Percentiles rank a stretch among this genome's conserved stretches.
Conservation (phyloP, 2,113 vertebrate species). For the Anas platyrhynchos region DNA sequence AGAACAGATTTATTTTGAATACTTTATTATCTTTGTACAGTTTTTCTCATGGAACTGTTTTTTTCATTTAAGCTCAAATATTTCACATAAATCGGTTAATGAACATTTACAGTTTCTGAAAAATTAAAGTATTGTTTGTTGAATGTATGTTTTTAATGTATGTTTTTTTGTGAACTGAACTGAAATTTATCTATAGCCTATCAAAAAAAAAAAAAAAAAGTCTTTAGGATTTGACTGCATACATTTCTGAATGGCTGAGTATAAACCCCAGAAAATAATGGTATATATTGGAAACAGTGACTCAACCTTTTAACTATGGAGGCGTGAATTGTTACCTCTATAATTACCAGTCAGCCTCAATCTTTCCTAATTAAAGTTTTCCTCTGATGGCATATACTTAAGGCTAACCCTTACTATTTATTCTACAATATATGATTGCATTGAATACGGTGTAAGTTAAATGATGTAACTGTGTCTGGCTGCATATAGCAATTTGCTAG, state of each 20-base stretch:
- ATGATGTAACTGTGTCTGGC: background rate
- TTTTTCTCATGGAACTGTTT: background rate
- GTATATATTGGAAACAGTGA: constrained; percentile 11
- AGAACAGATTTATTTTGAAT: background rate
- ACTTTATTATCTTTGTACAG: background rate
- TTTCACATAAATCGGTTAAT: background rate
- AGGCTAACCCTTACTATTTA: background rate
- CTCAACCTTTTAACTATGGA: background rate
- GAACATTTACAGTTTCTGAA: background rate
- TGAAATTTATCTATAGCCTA: background rate
- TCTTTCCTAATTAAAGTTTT: constrained; percentile 30
- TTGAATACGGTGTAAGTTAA: background rate
- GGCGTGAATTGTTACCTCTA: background rate
- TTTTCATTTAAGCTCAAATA: background rate
- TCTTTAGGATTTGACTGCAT: background rate
- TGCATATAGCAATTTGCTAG: background rate
- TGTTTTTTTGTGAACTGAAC: background rate
- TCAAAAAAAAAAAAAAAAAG: background rate
- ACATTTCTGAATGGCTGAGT: background rate
- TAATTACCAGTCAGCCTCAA: constrained; percentile 16
- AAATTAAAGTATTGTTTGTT: background rate
- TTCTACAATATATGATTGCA: background rate
- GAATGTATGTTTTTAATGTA: background rate
- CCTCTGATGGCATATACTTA: background rate
- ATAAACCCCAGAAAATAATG: background rate